Base-by-base conservation (phyloP, 2,113 vertebrate species). In the Gyps fulvus region DNA sequence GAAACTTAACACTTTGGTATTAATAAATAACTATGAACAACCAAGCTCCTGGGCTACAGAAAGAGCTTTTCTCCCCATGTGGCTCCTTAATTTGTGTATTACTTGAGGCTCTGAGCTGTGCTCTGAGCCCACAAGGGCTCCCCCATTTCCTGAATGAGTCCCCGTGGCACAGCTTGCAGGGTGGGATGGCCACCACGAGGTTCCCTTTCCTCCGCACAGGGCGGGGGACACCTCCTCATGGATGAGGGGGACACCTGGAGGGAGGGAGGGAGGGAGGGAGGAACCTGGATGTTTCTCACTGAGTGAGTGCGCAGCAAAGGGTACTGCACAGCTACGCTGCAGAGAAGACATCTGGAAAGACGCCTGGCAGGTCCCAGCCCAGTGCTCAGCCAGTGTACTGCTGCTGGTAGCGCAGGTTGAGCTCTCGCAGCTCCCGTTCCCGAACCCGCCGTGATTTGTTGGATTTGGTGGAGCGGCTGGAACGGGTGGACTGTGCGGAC, bases 391-490 rank as follows among this genome's bases (percentile, higher is more conserved):
- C 99, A 6, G 99, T 99, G 95, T 99, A 99, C 91, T 99, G 99
- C 96, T 99, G 99, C 98, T 99, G 99, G 93, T 99, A 99, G 67
- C 99, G 99, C 49, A 99, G 98, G 98, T 99, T 99, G 61, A 99
- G 98, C 96, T 99, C 99, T 0, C 99, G 98, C 58, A 99, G 98
- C 97, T 99, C 99, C 55, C 99, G 98, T 81, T 99, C 99, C 34
- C 99, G 98, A 29, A 99, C 99, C 2, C 99, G 98, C n/a, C 99
- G 99, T 0, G 99, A 99, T 83, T 99, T 99, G 97, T 99, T 99
- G 98, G 99, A 99, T 16, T 99, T 99, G 81, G 99, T 99, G 58
- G 99, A 99, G 89, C 99, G 99, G 97, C 98, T 99, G 92, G 99
- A 99, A 82, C 99, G 99, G 0, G 99, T 99, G 87, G 99, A 99